Evolutionary conservation across 2,113 vertebrate genomes (phyloP).

Genomic region (Pantherophis guttatus): DNA sequence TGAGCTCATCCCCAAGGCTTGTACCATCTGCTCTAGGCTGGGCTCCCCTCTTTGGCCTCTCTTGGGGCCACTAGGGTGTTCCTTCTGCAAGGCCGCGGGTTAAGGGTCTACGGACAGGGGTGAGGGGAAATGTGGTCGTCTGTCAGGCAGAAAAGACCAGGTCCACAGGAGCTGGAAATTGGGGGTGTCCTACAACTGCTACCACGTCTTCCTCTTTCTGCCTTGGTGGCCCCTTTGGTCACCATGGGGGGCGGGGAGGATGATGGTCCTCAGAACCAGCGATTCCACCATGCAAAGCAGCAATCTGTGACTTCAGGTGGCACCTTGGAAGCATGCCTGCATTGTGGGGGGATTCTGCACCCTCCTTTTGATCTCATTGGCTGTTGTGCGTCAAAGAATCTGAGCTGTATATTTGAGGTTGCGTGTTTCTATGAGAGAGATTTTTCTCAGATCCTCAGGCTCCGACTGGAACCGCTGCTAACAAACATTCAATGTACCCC

Average conservation of each 20-base stretch:
- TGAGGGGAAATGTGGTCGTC: no score
- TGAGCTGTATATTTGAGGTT: not conserved
- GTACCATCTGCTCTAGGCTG: not conserved
- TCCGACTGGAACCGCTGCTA: no score
- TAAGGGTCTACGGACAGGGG: no score
- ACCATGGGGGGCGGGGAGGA: fast-evolving
- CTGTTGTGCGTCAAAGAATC: not conserved
- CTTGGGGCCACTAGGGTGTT: not conserved
- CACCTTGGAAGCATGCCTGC: not conserved
- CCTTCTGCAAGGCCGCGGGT: not conserved
- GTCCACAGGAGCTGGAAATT: no score
- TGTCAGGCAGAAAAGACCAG: no score
- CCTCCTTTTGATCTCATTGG: not conserved
- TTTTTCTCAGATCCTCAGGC: not conserved
- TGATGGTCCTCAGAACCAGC: not conserved
- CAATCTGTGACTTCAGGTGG: not conserved
- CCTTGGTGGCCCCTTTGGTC: not conserved
- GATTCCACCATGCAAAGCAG: not conserved
- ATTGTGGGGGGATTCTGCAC: not conserved
- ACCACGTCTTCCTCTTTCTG: not conserved
- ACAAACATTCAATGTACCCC: not conserved
- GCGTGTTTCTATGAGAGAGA: not conserved
- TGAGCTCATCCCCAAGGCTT: not conserved
- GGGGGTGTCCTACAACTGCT: not conserved
- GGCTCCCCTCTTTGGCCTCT: not conserved